These are phyloP conservation scores for Limosa lapponica DNA, from an alignment of 2,797 vertebrate species.

Conservation along the genomic window DNA sequence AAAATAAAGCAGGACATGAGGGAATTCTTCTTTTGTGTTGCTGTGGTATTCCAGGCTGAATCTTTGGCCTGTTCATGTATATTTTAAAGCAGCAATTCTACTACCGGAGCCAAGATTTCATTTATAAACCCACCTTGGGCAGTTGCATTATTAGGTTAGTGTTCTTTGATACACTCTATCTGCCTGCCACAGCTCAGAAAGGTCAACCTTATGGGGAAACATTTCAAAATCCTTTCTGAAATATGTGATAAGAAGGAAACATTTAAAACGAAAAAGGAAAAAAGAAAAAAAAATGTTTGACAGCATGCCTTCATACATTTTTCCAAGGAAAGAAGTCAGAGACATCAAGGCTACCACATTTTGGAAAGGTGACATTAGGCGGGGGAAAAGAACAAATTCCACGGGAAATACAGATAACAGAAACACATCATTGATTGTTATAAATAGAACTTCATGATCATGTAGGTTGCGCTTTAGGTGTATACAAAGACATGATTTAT, in stretches of 20 bases:
- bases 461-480: neutral
- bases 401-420: neutral
- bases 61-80: neutral
- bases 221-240: neutral
- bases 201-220: neutral
- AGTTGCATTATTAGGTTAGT: neutral
- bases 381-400: neutral
- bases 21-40: neutral
- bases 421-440: neutral
- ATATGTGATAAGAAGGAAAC: neutral
- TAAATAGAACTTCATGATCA: neutral
- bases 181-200: neutral
- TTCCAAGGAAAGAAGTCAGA: neutral
- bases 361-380: neutral
- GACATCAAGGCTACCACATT: neutral
- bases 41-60: neutral
- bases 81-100: neutral
- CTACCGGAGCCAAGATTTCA: neutral
- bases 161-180: neutral
- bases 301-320: neutral
- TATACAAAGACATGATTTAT: neutral
- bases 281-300: neutral
- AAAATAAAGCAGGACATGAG: neutral
- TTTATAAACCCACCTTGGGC: neutral
- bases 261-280: neutral